A percentile compares a stretch with the other conserved stretches of the same genome.
These are phyloP conservation scores for Morinoia aosen DNA, from an alignment of 2,888 invertebrate species.

Conservation along the genomic window DNA sequence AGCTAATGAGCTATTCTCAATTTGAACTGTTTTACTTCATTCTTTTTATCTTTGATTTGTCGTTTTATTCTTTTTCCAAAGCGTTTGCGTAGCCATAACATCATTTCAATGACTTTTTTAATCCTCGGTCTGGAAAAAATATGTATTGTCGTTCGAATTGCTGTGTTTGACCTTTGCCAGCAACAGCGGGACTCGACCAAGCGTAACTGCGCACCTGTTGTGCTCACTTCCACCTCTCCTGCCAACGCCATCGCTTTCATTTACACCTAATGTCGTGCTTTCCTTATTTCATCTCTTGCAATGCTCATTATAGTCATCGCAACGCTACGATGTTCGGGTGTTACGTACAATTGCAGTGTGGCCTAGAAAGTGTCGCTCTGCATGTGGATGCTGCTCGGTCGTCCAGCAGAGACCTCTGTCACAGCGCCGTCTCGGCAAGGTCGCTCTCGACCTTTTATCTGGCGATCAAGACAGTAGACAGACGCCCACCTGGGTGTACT, in stretches of 20 bases:
- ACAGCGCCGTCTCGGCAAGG: background rate
- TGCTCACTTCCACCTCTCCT: background rate
- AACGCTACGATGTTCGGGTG: background rate
- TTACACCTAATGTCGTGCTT: background rate
- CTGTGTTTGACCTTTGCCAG: background rate
- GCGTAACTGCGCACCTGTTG: slow-evolving; percentile 16
- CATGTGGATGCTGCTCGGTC: background rate
- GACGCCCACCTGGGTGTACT: background rate
- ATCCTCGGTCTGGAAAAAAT: background rate
- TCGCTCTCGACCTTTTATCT: slow-evolving; percentile 16
- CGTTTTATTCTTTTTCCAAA: background rate
- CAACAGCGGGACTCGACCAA: background rate
- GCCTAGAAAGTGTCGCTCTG: background rate
- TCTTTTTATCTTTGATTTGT: background rate
- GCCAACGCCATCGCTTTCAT: background rate
- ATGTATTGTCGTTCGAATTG: background rate
- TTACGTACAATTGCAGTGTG: background rate
- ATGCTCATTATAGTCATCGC: background rate
- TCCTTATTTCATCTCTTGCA: background rate
- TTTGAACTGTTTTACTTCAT: background rate
- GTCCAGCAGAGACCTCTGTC: background rate
- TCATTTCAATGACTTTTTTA: background rate
- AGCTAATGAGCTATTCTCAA: background rate
- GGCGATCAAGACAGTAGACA: slow-evolving; percentile 24
- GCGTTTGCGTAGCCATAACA: background rate